Base-by-base conservation (phyloP, 1,140 invertebrate genomes). In the Portunus trituberculatus region DNA sequence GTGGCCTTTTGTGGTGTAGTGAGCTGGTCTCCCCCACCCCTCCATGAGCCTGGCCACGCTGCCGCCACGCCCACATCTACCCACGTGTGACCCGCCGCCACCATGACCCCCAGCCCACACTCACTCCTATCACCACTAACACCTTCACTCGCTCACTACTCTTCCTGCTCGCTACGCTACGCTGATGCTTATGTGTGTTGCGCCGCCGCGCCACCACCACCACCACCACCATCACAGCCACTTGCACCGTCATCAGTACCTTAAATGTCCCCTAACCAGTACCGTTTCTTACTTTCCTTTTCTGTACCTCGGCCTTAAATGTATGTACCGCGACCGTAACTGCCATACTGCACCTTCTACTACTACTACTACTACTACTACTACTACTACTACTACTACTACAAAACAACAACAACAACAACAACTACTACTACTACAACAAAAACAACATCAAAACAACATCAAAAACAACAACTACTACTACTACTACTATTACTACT, bases 341-440 rank as follows among this genome's bases (percentile, higher is more conserved):
- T 10, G 12, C 52, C 52, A 59, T 59, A 59, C 8, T 59, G 16
- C 52, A 59, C 52, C 25, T 76, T n/a, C 67, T 76, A 76, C 67
- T 76, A 76, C 67, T 76, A 76, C 67, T 76, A 76, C 67, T 76
- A 76, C 67, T 76, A 76, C 67, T 76, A 76, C 67, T 76, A 76
- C 59, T 76, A 76, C 59, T 76, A 25, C 59, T 76, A 76, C 59
- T 76, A 76, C 59, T 76, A 76, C 59, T 76, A 76, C 59, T 76
- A 76, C 59, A 12, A 76, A 7, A 12, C 4, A 7, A 12, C 7
- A 4, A 12, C 7, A 12, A 20, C 20, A 12, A 76, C 59, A 12
- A 76, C 59, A 12, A 76, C 59, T 76, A 76, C 59, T 76, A 76
- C 59, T 76, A 52, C 48, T 52, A 52, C 48, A 7, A 52, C 48